Base-by-base conservation (phyloP, 2,888 invertebrate species). In the Drosophila paucipuncta region DNA sequence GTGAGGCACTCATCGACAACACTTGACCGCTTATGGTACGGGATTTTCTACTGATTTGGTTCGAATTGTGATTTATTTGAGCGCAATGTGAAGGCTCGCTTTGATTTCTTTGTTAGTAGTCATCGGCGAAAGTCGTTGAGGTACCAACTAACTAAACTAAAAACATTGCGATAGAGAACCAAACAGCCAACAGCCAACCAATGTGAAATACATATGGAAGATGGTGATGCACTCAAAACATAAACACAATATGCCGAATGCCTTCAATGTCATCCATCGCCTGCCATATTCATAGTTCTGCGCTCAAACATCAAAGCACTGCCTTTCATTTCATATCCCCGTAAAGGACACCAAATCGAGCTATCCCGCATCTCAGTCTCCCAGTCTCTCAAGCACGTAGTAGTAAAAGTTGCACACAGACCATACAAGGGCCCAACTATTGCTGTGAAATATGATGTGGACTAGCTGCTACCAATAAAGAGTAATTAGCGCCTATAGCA, bases 31-130 rank as follows among this genome's bases (percentile, higher is more conserved):
- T 80, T 87, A 90, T 89, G 86, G 86, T 66, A 69, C 75, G 76
- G 86, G 90, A 90, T 87, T 85, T 90, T 87, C 90, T 90, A 90
- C 90, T 83, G 89, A 90, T 87, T 87, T 87, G 86, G 86, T 90
- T 83, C 82, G 86, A 87, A 76, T 89, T 87, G 86, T 87, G 86
- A 87, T 87, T 87, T 87, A 90, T 89, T 89, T 82, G 74, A 76
- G 78, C 83, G 83, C 83, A 77, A 77, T 89, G 78, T 83, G 84
- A 79, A 80, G 82, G 86, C 87, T 77, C 80, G 84, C 87, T 86
- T 83, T 87, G 86, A 90, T 87, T 87, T 87, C 86, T 87, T 87
- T 89, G 86, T 87, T 68, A 68, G 70, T 83, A 50, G 30, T 58
- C 37, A 62, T 50, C 67, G 85, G 83, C 85, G 84, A 85, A 85